Evolutionary conservation across 1,140 invertebrate species (phyloP).

Genomic region (Spodoptera frugiperda): DNA sequence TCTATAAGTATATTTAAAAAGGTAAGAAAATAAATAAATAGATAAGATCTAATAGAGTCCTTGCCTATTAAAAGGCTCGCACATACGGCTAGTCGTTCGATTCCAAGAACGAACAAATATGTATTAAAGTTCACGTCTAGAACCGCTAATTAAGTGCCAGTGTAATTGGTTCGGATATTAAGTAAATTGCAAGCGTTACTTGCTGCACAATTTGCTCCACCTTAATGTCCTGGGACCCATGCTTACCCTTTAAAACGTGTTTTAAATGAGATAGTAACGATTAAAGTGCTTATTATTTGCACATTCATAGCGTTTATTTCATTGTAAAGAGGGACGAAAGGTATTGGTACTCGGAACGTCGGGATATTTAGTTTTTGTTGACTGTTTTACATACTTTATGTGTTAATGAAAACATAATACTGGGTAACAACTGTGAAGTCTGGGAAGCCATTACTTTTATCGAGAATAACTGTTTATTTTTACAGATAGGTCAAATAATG

Average conservation of each 20-base stretch:
- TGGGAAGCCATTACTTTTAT: neutral
- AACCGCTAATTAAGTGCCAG: conserved; percentile 48
- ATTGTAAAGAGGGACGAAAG: conserved; percentile 5
- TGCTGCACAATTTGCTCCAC: conserved; percentile 41
- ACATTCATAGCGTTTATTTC: conserved; percentile 20
- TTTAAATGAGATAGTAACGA: conserved; percentile 42
- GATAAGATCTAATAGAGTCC: conserved; percentile 2
- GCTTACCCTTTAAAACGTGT: conserved; percentile 45
- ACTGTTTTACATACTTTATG: conserved; percentile 13
- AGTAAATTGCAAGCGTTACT: conserved; percentile 46
- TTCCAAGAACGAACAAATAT: conserved; percentile 30
- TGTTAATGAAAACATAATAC: conserved; percentile 28
- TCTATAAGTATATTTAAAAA: neutral
- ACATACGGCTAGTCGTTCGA: conserved; percentile 10
- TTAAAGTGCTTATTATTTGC: conserved; percentile 9
- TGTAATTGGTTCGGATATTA: conserved; percentile 47
- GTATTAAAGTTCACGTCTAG: conserved; percentile 33
- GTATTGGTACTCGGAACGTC: conserved; percentile 16
- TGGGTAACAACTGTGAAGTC: conserved; percentile 11
- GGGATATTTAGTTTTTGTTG: neutral
- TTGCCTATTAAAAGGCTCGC: conserved; percentile 15
- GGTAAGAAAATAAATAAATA: neutral
- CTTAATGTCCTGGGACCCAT: conserved; percentile 12
- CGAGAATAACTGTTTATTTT: neutral
- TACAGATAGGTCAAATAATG: neutral